These are phyloP conservation scores for Palythoa heliodiscus DNA, from an alignment of 92 coral and sea anemone species.

Conservation along the genomic window DNA sequence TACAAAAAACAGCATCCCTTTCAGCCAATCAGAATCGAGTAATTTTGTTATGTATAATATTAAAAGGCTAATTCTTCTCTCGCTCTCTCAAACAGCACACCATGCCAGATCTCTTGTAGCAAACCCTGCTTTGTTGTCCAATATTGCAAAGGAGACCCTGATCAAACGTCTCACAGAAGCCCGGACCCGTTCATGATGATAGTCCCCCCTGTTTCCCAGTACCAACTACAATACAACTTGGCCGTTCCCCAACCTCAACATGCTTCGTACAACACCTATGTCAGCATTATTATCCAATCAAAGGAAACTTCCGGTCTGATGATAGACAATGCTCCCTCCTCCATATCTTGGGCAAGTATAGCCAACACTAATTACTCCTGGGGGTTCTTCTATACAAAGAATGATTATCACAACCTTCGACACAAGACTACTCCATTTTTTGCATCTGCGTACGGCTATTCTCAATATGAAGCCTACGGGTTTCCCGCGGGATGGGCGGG, in stretches of 20 bases:
- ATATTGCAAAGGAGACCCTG: slow-evolving; percentile 21
- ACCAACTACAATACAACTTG: slow-evolving; percentile 49
- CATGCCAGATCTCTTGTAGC: slow-evolving; percentile 16
- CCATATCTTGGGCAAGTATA: slow-evolving; percentile 19
- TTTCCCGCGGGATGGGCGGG: slow-evolving; percentile 45
- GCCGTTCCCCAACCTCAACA: slow-evolving; percentile 54
- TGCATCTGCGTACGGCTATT: slow-evolving; percentile 19
- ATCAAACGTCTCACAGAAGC: not conserved
- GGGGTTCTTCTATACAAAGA: slow-evolving; percentile 1
- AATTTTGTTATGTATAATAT: no score
- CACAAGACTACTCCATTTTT: slow-evolving; percentile 5
- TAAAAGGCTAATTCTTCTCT: not conserved
- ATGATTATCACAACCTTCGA: slow-evolving; percentile 19
- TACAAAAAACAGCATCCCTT: no score
- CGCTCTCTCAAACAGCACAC: not conserved
- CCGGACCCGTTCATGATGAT: slow-evolving; percentile 63
- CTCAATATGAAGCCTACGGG: slow-evolving; percentile 22
- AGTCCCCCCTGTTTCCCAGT: slow-evolving; percentile 61
- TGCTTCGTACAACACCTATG: slow-evolving; percentile 46
- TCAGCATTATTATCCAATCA: slow-evolving; percentile 45
- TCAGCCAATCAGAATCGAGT: no score
- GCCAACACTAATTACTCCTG: slow-evolving; percentile 30
- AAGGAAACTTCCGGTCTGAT: not conserved
- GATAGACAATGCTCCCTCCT: slow-evolving; percentile 11
- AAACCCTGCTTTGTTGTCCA: slow-evolving; percentile 49